phyloP scores from a whole-genome alignment of 1,140 invertebrate genomes.

The Bombus consobrinus region DNA sequence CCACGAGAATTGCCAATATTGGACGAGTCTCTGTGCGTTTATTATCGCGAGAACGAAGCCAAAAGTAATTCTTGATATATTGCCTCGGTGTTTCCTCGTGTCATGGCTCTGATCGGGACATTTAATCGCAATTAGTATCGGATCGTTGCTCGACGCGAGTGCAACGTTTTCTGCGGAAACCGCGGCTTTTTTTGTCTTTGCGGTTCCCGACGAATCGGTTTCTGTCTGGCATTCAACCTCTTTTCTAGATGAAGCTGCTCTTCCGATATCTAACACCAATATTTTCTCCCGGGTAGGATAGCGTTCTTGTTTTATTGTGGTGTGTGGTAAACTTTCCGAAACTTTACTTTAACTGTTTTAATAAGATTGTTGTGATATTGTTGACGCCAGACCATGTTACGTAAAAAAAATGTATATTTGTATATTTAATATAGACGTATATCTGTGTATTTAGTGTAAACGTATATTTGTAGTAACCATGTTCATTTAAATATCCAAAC shows the following conservation, averaged over 20 bases:
- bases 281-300: neutral
- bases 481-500: no score
- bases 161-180: neutral
- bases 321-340: neutral
- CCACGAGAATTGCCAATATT: slow-evolving; percentile 66
- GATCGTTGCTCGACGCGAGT: neutral
- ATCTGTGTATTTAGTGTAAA: no score
- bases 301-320: neutral
- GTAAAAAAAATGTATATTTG: no score
- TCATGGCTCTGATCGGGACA: slow-evolving; percentile 27
- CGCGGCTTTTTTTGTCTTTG: neutral
- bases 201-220: neutral
- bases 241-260: neutral
- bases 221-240: neutral
- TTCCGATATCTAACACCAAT: neutral
- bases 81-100: slow-evolving; percentile 14
- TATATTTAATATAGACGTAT: no score
- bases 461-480: no score
- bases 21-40: slow-evolving; percentile 63
- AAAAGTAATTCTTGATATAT: slow-evolving; percentile 67
- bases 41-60: slow-evolving; percentile 57
- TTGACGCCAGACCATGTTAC: no score
- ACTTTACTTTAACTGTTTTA: neutral
- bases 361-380: neutral
- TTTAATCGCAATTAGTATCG: slow-evolving; percentile 61